Evolutionary conservation across 2,797 vertebrate species (phyloP), one percentile per base, ranked within the genome.

Genomic region (Botia almorhae): DNA sequence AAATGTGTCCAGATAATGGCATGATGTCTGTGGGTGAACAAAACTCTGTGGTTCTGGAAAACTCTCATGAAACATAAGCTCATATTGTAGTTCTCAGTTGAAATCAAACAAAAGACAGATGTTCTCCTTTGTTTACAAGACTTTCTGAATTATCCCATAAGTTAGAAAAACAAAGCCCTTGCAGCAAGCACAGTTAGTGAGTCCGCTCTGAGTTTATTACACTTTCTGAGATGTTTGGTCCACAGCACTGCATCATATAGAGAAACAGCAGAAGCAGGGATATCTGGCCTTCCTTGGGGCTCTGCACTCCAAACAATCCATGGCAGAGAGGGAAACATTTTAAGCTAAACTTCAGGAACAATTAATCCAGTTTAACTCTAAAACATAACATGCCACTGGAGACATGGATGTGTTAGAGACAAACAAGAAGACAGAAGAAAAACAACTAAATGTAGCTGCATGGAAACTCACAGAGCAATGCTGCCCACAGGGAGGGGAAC

Each of bases 381-480:
- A 90, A 91, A 91, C 88, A 91, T 92, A 93, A 94, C 89, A 91
- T 89, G 90, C 89, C 93, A 93, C 92, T 81, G 74, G 92, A 93
- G 92, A 88, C 85, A 0, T 16, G 74, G 33, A 81, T 88, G 80
- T 86, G 85, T 87, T 72, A 74, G 74, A 79, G 85, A 78, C 80
- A 79, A 82, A 82, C 78, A 89, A 90, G 85, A 85, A 85, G 84
- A 76, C 76, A 26, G 69, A 74, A 67, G 36, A 83, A 69, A 64
- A 8, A 64, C 78, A 82, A 33, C 33, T 33, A 81, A 88, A 85
- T 87, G 83, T 33, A 33, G 33, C 33, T 3, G 1, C 33, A 33
- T 33, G 33, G 33, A 33, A 33, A 3, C 33, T 33, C 3, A 33
- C 33, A 33, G 33, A 3, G 33, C 33, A 33, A 33, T 33, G 33